Base-by-base conservation (phyloP, 2,797 vertebrate species). In the Fistularia tabacaria region DNA sequence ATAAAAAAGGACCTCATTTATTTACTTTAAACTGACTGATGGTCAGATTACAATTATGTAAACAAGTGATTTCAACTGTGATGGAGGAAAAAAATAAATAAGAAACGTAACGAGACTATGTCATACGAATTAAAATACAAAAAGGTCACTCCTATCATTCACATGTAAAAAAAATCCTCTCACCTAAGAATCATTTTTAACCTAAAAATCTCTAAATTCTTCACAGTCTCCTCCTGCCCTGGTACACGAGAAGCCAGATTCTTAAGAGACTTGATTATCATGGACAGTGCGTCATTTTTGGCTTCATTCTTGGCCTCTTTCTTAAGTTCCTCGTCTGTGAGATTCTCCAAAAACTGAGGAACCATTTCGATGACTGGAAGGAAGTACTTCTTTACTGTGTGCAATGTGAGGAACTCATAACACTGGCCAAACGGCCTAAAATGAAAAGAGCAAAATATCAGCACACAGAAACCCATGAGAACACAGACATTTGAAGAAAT, bases 171-270 rank as follows among this genome's bases (percentile, higher is more conserved):
- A 12, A 11, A 46, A 6, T 38, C 10, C 15, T 7, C 94, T 94
- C 87, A 98, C 97, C 97, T 98, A 95, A 99, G 97, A 90, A 99
- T 99, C 97, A 99, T 99, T 97, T 99, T 99, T 93, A 99, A 94
- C 76, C 97, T 98, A 97, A 99, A 99, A 92, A 99, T 98, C 91
- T 99, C 97, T 95, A 99, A 96, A 82, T 98, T 99, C 90, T 99
- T 99, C 88, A 99, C 97, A 5, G 96, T 99, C 92, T 99, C 97
- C 88, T 99, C 97, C 90, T 99, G 97, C 72, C 97, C 97, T 64
- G 97, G 96, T 84, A 99, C 95, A 74, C 95, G 93, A 74, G 97
- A 99, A 77, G 97, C 97, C 92, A 99, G 92, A 82, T 95, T 99
- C 88, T 99, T 99, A 77, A 99, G 88, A 84, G 97, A 99, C 88